phyloP scores from a whole-genome alignment of 2,113 vertebrate genomes.

The Xenopus borealis region DNA sequence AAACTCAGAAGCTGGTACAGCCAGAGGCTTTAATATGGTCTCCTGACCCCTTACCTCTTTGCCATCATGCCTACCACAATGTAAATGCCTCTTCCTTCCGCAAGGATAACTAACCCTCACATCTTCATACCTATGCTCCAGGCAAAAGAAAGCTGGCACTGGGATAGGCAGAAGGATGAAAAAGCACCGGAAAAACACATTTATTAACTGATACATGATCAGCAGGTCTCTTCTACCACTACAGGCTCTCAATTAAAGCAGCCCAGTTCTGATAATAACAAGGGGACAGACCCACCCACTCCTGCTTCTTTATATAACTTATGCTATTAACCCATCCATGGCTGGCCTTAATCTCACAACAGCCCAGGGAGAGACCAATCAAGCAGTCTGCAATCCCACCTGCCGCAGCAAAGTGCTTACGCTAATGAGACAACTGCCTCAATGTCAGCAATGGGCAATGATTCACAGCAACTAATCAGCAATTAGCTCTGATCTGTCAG shows the following conservation, averaged over 20 bases:
- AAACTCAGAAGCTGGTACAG: slow-evolving; percentile 38
- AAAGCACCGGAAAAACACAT: slow-evolving; percentile 21
- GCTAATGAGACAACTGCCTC: not conserved
- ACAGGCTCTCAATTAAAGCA: not conserved
- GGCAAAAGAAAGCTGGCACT: slow-evolving; percentile 9
- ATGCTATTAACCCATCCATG: slow-evolving; percentile 6
- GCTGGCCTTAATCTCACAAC: not conserved
- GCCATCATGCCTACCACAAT: not conserved
- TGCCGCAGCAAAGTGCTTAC: not conserved
- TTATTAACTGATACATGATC: slow-evolving; percentile 34
- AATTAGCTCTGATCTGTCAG: too few relatives aligned
- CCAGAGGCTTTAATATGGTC: not conserved
- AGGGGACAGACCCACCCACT: not conserved
- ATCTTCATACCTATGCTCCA: slow-evolving; percentile 4
- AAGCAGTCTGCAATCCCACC: not conserved
- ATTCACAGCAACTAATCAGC: too few relatives aligned
- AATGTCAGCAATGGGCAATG: not conserved
- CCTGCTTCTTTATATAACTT: slow-evolving; percentile 19
- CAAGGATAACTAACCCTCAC: slow-evolving; percentile 16
- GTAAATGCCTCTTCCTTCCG: slow-evolving; percentile 1
- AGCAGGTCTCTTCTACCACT: not conserved
- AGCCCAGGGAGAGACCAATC: not conserved
- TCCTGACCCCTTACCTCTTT: too few relatives aligned
- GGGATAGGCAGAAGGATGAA: slow-evolving; percentile 25
- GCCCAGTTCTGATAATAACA: not conserved